Evolutionary conservation across 2,888 invertebrate genomes (phyloP).

Genomic region (Pristionchus arcanus): DNA sequence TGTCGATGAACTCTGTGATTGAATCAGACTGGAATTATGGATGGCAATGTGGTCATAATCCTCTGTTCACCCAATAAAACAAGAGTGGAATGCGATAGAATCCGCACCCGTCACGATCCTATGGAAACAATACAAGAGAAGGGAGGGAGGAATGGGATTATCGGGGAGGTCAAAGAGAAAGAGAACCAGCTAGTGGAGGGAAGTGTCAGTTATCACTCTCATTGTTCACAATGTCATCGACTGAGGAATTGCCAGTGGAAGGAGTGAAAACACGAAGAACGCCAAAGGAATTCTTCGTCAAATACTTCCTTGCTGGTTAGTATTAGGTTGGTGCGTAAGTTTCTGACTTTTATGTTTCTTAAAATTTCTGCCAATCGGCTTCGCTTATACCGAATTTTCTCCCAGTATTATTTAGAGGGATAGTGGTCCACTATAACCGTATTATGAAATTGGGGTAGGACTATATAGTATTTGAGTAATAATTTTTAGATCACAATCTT

Average conservation of each 20-base stretch:
- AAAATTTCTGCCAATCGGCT: no score
- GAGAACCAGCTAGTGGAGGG: constrained; percentile 22
- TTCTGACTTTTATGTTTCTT: no score
- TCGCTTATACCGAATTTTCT: no score
- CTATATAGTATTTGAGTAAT: no score
- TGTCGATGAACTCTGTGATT: constrained; percentile 12
- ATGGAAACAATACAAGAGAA: background rate
- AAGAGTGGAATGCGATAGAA: constrained; percentile 9
- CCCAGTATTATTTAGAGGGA: no score
- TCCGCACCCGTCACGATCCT: constrained; percentile 1
- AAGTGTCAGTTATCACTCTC: constrained; percentile 20
- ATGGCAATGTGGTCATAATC: constrained; percentile 2
- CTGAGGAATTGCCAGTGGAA: background rate
- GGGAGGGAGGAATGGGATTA: background rate
- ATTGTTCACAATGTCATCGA: background rate
- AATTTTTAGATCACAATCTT: no score
- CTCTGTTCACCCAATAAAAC: constrained; percentile 38
- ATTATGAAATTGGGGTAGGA: no score
- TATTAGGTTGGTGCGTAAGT: no score
- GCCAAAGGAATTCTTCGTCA: constrained; percentile 46
- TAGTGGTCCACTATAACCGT: no score
- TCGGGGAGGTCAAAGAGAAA: constrained; percentile 6
- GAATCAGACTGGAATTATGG: background rate
- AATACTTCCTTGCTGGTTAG: constrained; percentile 52
- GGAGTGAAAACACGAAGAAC: background rate